Base-by-base conservation (phyloP, 2,888 invertebrate genomes). In the Tenthredo scrophulariae region DNA sequence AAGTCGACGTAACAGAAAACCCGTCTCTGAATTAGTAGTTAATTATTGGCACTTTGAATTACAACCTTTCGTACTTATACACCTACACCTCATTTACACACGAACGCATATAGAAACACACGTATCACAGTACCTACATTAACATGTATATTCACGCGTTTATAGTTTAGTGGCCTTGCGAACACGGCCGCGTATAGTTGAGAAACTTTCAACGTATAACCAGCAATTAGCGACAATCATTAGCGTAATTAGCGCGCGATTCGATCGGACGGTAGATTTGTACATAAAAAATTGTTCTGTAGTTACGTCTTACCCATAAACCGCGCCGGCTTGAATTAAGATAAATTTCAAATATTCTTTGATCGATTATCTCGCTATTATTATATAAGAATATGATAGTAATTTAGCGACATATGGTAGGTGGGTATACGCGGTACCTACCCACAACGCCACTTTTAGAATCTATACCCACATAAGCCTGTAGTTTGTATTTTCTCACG, bases 351-450 rank as follows among this genome's bases (percentile, higher is more conserved):
- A 62, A 67, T 80, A 80, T 18, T 26, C 22, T n/a, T 26, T 70
- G 83, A 88, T 88, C 88, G 87, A 87, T 88, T 87, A 87, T 86
- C 85, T 85, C 33, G 89, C 89, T 92, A 92, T 92, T 92, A 92
- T 83, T 77, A 87, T 86, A 72, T 87, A 86, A 86, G 88, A 88
- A 90, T 90, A 90, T 90, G 89, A 91, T 88, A 87, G 91, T 91
- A 91, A 92, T 92, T 91, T 87, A 86, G 87, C 87, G 89, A 89
- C 92, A 92, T 92, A 92, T 92, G 92, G 92, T 86, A 54, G 10
- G 62, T 62, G 13, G 10, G 26, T 10, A 62, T 13, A 26, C 62
- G 26, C 2, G 29, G n/a, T 43, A 40, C 29, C 29, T 46, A 46
- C 43, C 22, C 79, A 22, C 77, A 9, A 22, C 43, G 80, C 50